Evolutionary conservation across 2,113 vertebrate genomes (phyloP).

Genomic region (Engraulis encrasicolus): DNA sequence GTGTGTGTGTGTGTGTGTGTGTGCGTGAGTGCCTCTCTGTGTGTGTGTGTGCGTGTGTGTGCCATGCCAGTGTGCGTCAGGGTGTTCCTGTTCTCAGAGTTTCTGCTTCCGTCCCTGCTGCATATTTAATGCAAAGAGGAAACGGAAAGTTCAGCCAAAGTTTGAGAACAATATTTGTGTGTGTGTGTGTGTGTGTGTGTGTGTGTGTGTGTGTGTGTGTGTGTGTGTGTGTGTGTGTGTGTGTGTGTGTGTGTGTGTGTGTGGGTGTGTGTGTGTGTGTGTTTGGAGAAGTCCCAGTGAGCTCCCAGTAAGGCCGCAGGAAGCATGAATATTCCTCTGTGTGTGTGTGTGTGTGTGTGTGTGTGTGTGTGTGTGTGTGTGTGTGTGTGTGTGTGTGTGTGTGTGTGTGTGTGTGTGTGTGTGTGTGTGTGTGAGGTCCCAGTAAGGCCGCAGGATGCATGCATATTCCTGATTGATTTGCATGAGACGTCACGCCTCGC

Average conservation of each 20-base stretch:
- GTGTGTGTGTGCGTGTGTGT: neutral
- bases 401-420: slow-evolving; percentile 49
- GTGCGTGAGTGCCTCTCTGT: too few relatives aligned
- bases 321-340: slow-evolving; percentile 71
- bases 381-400: slow-evolving; percentile 49
- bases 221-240: slow-evolving; percentile 49
- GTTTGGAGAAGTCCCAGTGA: too few relatives aligned
- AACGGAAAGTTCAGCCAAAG: slow-evolving; percentile 69
- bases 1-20: neutral
- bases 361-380: slow-evolving; percentile 54
- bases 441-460: slow-evolving; percentile 60
- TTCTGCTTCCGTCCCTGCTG: slow-evolving; percentile 44
- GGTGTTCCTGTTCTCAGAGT: slow-evolving; percentile 27
- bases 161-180: slow-evolving; percentile 64
- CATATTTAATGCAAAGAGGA: slow-evolving; percentile 58
- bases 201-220: slow-evolving; percentile 54
- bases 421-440: slow-evolving; percentile 53
- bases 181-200: slow-evolving; percentile 44
- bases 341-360: slow-evolving; percentile 44
- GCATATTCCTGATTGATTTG: slow-evolving; percentile 74
- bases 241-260: slow-evolving; percentile 48
- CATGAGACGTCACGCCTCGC: slow-evolving; percentile 65
- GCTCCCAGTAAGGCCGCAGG: slow-evolving; percentile 57
- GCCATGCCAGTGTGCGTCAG: neutral
- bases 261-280: too few relatives aligned